Conservation (phyloP, 2,888 invertebrate genomes). For the Imbricaverruca yamaguchii region DNA sequence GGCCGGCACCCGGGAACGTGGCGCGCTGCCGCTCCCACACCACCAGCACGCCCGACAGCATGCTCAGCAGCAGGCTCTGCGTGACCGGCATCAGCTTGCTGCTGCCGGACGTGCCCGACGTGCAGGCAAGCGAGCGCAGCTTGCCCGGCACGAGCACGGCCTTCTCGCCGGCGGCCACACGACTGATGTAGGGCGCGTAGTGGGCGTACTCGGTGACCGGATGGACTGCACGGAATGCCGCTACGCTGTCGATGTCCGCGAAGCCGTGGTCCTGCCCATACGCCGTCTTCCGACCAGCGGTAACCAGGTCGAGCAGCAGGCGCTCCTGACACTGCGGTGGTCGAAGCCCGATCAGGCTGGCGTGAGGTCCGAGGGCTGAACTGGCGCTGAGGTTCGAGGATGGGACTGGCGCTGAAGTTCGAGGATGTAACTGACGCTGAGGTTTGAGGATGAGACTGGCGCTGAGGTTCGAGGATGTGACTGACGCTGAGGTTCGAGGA, state of each 20-base stretch:
- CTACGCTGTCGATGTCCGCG: neutral
- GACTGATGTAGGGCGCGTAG: neutral
- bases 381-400: too few relatives aligned
- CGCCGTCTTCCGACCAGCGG: neutral
- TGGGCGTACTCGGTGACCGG: constrained; percentile 18
- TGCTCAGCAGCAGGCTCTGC: neutral
- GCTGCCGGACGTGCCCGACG: constrained; percentile 22
- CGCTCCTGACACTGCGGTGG: constrained; percentile 18
- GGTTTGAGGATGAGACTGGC: too few relatives aligned
- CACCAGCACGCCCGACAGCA: neutral
- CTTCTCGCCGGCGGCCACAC: neutral
- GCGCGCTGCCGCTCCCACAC: neutral
- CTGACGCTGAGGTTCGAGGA: too few relatives aligned
- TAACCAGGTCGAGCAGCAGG: neutral
- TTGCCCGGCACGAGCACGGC: neutral
- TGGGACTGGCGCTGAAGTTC: too few relatives aligned
- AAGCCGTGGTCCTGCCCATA: constrained; percentile 21
- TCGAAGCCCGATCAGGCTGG: too few relatives aligned
- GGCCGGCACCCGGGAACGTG: neutral
- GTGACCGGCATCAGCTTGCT: constrained; percentile 20
- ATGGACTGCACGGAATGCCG: neutral
- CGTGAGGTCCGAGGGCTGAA: neutral
- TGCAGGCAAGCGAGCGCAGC: constrained; percentile 17
- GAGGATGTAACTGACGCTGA: too few relatives aligned
- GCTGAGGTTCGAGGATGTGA: too few relatives aligned